A percentile compares a stretch with the other conserved stretches of the same genome.
Evolutionary conservation across 2,113 vertebrate species (phyloP).

Genomic region (Brachirus orientalis): DNA sequence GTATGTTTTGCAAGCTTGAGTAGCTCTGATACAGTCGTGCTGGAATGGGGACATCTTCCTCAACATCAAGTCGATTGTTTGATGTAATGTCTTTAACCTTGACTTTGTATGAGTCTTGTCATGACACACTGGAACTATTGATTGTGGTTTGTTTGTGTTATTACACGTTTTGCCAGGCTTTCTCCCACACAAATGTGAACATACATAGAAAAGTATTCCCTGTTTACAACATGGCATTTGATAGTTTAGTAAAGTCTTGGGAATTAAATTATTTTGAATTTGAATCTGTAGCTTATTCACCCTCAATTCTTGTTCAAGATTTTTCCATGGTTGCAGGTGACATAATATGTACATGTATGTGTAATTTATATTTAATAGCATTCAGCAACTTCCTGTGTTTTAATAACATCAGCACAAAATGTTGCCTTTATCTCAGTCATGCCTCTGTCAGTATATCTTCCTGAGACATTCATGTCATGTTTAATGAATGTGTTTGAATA

Average conservation of each 20-base stretch:
- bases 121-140: conserved; percentile 50
- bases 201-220: not conserved
- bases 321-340: no score
- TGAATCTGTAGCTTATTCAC: no score
- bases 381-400: conserved; percentile 6
- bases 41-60: conserved; percentile 65
- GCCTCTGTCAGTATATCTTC: conserved; percentile 15
- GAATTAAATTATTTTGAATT: not conserved
- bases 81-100: conserved; percentile 60
- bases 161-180: conserved; percentile 21
- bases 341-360: no score
- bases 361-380: not conserved
- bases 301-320: no score
- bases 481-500: conserved; percentile 70
- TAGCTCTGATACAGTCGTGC: conserved; percentile 38
- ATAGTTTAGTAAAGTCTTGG: not conserved
- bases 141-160: conserved; percentile 50
- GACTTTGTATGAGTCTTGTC: conserved; percentile 58
- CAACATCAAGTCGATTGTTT: conserved; percentile 69
- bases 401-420: conserved; percentile 20
- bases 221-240: not conserved
- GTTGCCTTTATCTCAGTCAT: conserved; percentile 1
- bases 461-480: conserved; percentile 35
- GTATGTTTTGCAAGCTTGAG: conserved; percentile 66
- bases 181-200: not conserved